A percentile compares a stretch with the other conserved stretches of the same genome.
Conservation (phyloP, 2,113 vertebrate genomes). For the Chionis minor region DNA sequence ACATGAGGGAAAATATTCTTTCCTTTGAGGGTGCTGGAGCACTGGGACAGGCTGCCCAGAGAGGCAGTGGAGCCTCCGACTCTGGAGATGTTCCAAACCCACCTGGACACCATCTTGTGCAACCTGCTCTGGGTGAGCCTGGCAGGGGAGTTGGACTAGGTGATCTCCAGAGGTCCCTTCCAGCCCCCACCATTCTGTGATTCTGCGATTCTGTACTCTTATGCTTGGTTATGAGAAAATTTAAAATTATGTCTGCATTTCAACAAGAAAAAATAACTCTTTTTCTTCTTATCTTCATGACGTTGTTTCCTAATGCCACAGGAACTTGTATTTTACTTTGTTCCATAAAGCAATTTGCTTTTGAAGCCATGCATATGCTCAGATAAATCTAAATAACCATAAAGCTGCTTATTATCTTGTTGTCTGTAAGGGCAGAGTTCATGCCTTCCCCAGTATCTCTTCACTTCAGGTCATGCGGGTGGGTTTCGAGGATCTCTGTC, state of each 20-base stretch:
- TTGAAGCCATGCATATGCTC: background rate
- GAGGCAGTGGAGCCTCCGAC: too few relatives aligned
- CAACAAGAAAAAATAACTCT: background rate
- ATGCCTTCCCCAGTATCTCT: fast-evolving
- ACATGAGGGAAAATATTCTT: too few relatives aligned
- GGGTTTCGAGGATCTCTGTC: background rate
- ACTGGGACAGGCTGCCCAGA: too few relatives aligned
- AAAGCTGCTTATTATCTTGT: background rate
- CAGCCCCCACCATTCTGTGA: too few relatives aligned
- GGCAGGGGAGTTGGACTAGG: too few relatives aligned
- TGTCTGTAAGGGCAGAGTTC: background rate
- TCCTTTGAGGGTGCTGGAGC: too few relatives aligned
- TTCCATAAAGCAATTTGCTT: background rate
- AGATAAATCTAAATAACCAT: background rate
- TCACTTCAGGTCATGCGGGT: fast-evolving
- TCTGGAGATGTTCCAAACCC: too few relatives aligned
- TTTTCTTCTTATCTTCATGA: background rate
- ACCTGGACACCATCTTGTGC: too few relatives aligned
- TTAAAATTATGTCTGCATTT: background rate
- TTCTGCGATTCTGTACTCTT: background rate
- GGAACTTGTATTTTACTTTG: background rate
- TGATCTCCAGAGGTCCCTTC: too few relatives aligned
- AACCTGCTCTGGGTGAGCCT: too few relatives aligned
- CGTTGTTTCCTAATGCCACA: background rate
- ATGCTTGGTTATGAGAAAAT: background rate